Evolutionary conservation across 2,888 invertebrate genomes (phyloP), one percentile per base, ranked within the genome.

Genomic region (Phanerotoma sp.): DNA sequence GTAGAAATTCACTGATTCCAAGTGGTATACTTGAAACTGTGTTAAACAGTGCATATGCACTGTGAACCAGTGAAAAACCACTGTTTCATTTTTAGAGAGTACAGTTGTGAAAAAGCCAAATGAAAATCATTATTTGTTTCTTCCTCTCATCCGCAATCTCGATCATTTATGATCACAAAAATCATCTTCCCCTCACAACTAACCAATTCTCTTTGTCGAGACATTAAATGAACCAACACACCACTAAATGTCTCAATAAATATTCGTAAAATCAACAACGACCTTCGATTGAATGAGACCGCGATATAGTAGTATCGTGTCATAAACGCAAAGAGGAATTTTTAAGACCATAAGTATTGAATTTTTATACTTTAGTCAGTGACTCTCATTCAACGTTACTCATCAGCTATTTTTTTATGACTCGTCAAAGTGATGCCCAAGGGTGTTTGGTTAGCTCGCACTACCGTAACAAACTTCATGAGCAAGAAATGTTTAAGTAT

Each of bases 261-360:
- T 54, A 54, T 54, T 33, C 32, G 47, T 47, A 47, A 53, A 53
- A 53, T 53, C 41, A 53, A 46, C 47, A 51, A 47, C 16, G 46
- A 33, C 55, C 49, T 46, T 53, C 57, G 58, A 62, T 52, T 53
- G 47, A 30, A 47, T 45, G 33, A 37, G 52, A 47, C 25, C 25
- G 25, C 25, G 25, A 25, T 25, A n/a, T n/a, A 25, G 25, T 25
- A 25, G 66, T 66, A 66, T 63, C 69, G 66, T 66, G 62, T 72
- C 69, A 72, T 71, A 69, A 46, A 46, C 33, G 33, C 35, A 46
- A 35, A 32, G 21, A 46, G 20, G 46, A 46, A 72, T 72, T 71
- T 70, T 70, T 69, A 68, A 70, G 68, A 65, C 67, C 65, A 66
- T 66, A 60, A 56, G 70, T 65, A 72, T 72, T 72, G 71, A 70